These are phyloP conservation scores for Harlomillsia oculata DNA, from an alignment of 1,140 invertebrate species.

Conservation along the genomic window DNA sequence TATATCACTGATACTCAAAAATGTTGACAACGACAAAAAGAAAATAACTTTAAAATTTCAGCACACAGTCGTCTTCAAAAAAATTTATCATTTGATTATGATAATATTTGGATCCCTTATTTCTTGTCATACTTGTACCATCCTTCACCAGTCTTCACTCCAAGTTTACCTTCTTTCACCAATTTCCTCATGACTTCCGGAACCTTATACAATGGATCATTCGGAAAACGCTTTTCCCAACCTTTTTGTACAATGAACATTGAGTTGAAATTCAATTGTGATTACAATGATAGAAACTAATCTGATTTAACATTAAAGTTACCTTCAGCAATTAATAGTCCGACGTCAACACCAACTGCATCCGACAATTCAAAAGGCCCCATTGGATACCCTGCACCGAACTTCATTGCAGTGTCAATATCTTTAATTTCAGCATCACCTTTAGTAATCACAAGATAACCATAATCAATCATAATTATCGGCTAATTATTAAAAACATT, in stretches of 20 bases:
- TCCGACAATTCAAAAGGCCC: slow-evolving; percentile 71
- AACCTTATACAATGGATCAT: slow-evolving; percentile 62
- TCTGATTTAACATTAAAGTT: not conserved
- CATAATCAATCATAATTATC: too few relatives aligned
- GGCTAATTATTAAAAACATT: too few relatives aligned
- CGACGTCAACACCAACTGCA: slow-evolving; percentile 62
- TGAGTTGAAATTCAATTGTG: not conserved
- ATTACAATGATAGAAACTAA: not conserved
- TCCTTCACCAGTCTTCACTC: slow-evolving; percentile 73
- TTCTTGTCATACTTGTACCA: slow-evolving; percentile 69
- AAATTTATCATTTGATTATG: too few relatives aligned
- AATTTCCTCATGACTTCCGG: slow-evolving; percentile 57
- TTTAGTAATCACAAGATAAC: slow-evolving; percentile 36
- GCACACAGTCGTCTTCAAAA: too few relatives aligned
- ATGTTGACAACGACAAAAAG: too few relatives aligned
- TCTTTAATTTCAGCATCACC: slow-evolving; percentile 60
- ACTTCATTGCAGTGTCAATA: slow-evolving; percentile 75
- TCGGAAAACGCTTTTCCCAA: slow-evolving; percentile 67
- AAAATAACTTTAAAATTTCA: too few relatives aligned
- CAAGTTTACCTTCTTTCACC: slow-evolving; percentile 69
- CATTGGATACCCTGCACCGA: slow-evolving; percentile 75
- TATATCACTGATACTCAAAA: too few relatives aligned
- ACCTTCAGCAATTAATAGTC: slow-evolving; percentile 22
- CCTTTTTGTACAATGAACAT: slow-evolving; percentile 42
- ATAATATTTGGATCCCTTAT: slow-evolving; percentile 10